Evolutionary conservation across 2,797 vertebrate genomes (phyloP), one percentile per base, ranked within the genome.

Genomic region (Neoniphon sammara): DNA sequence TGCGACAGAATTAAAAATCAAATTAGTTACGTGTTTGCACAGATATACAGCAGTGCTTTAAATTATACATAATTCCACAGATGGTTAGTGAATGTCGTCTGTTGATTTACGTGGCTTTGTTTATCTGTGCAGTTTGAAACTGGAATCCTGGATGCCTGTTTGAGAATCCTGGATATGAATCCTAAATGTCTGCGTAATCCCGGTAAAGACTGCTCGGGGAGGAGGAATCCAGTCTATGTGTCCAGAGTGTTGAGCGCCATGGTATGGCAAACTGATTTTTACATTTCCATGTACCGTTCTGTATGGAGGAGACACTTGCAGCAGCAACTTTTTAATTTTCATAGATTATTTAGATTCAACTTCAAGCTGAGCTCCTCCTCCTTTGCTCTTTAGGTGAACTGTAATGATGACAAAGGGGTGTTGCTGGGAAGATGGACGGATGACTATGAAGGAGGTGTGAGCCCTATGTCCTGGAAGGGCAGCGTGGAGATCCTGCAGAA

Each of bases 241-340:
- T 93, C 95, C 87, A 92, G 98, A 83, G 96, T 97, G 71, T 94
- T 99, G 52, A 99, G 97, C 42, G 94, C 92, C 60, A 99, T 99
- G 98, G 98, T 98, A 83, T 93, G 95, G 31, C 20, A 18, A 30
- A 7, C 17, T 57, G 1, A 17, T 34, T 6, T 56, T 4, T 18
- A 27, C 15, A 55, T 17, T 17, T 4, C 23, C 21, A 21, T 27
- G 58, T 27, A 49, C 18, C 7, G n/a, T 50, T 50, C 7, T 20
- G 2, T 20, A 20, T 50, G 47, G 47, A 50, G 3, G 20, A 50
- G 18, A 20, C 18, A 0, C 9, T 50, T n/a, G 20, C 7, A 21
- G n/a, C n/a, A 8, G n/a, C 7, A 50, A 9, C 2, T 49, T 49
- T 47, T 18, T n/a, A n/a, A 49, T n/a, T 18, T 55, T 8, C 20